Conservation (phyloP, 1,140 invertebrate species). For the Batillaria attramentaria region DNA sequence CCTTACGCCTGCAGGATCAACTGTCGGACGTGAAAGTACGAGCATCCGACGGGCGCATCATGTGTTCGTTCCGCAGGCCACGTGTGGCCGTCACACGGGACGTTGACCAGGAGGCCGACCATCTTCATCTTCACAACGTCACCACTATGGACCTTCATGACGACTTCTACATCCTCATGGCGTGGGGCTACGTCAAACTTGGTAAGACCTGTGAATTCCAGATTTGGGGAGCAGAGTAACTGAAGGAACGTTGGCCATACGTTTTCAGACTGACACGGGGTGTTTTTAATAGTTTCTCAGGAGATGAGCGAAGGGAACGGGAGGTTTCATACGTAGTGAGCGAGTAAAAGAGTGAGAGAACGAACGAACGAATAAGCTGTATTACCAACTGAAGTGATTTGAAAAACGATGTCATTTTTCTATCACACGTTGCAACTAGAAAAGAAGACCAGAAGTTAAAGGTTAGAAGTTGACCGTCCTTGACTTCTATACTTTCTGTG, state of each 20-base stretch:
- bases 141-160: slow-evolving; percentile 25
- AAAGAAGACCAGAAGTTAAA: no score
- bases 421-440: no score
- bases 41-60: not conserved
- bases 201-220: slow-evolving; percentile 14
- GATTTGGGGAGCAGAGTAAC: no score
- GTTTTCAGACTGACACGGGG: no score
- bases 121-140: slow-evolving; percentile 15
- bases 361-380: no score
- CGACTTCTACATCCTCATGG: slow-evolving; percentile 36
- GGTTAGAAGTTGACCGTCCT: no score
- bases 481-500: not conserved
- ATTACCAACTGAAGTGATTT: no score
- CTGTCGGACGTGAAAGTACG: slow-evolving; percentile 11
- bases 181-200: slow-evolving; percentile 33
- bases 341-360: no score
- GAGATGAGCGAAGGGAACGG: no score
- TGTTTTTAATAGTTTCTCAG: no score
- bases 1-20: slow-evolving; percentile 19
- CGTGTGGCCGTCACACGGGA: slow-evolving; percentile 6
- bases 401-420: no score
- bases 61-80: slow-evolving; percentile 27
- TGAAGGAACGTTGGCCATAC: no score
- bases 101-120: slow-evolving; percentile 14
- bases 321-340: slow-evolving; percentile 12